These are phyloP conservation scores for Plemyria rubiginata DNA, from an alignment of 2,888 invertebrate species.

Conservation along the genomic window DNA sequence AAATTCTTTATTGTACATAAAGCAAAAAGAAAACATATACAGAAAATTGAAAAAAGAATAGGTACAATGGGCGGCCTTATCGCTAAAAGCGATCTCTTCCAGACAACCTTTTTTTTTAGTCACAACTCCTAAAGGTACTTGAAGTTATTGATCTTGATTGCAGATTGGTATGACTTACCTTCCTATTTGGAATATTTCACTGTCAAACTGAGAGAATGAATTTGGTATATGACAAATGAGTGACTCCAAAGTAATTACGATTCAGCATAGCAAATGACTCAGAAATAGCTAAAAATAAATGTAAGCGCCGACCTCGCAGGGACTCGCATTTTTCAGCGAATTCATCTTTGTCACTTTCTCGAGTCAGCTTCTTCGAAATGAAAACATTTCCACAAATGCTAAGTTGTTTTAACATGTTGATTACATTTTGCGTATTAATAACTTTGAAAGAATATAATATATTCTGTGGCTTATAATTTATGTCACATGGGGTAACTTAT, in stretches of 20 bases:
- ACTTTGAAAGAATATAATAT: constrained; percentile 1
- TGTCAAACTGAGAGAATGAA: neutral
- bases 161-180: no score
- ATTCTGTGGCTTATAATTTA: neutral
- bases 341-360: constrained; percentile 37
- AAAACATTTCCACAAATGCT: constrained; percentile 25
- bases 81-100: no score
- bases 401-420: constrained; percentile 27
- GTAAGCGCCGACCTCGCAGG: constrained; percentile 21
- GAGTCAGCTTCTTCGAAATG: constrained; percentile 26
- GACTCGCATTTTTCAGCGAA: constrained; percentile 27
- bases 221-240: constrained; percentile 14
- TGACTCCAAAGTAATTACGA: constrained; percentile 22
- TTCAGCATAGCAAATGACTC: constrained; percentile 17
- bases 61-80: no score
- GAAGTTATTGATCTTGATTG: neutral
- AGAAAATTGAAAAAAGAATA: no score
- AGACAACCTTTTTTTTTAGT: no score
- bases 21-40: no score
- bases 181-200: no score
- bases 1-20: no score
- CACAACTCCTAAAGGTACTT: neutral
- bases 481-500: neutral
- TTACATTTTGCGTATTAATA: constrained; percentile 27
- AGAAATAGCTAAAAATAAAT: constrained; percentile 27